Conservation (phyloP, 2,113 vertebrate genomes). For the Ptilonorhynchus violaceus region DNA sequence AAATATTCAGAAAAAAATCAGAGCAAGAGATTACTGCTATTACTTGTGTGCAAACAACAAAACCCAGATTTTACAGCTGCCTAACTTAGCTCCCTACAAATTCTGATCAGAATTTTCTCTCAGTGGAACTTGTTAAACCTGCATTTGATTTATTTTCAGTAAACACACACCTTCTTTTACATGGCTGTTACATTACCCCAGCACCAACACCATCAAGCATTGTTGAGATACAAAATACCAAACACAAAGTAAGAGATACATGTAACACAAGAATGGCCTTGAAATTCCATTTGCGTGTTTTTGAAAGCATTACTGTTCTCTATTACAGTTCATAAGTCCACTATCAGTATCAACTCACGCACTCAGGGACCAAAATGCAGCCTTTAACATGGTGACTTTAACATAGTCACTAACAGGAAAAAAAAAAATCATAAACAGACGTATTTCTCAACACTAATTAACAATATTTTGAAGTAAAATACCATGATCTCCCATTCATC, state of each 20-base stretch:
- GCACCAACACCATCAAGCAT: background rate
- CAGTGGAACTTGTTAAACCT: background rate
- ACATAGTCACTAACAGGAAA: background rate
- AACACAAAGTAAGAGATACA: background rate
- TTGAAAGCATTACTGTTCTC: background rate
- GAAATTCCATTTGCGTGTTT: background rate
- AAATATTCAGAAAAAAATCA: background rate
- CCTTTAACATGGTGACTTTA: background rate
- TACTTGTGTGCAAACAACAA: background rate
- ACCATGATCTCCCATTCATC: background rate
- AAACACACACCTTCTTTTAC: background rate
- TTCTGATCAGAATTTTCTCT: background rate
- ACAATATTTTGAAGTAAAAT: background rate
- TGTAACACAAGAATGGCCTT: background rate
- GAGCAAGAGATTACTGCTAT: constrained; percentile 4
- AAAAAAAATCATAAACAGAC: background rate
- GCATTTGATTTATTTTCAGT: background rate
- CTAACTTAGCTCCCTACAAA: background rate
- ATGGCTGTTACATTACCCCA: background rate
- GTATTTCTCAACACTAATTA: background rate
- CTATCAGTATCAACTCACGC: background rate
- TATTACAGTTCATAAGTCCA: background rate
- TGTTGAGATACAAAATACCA: background rate
- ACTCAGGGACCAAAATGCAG: background rate
- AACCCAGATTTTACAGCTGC: background rate